Base-by-base conservation (phyloP, 2,113 vertebrate species). In the Oryzias celebensis region DNA sequence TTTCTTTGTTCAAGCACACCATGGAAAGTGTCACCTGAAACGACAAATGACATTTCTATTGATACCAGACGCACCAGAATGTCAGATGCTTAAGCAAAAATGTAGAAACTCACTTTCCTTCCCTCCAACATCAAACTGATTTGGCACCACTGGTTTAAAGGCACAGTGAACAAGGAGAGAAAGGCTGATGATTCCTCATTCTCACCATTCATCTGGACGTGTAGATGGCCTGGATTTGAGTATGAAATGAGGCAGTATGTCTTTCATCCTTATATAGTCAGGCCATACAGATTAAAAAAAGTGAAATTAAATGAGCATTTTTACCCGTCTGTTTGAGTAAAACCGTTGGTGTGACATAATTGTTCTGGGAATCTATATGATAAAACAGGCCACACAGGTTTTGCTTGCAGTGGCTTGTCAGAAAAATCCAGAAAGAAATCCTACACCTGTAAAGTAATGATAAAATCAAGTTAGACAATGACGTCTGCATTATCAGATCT, bases 391-490 rank as follows among this genome's bases (percentile, higher is more conserved):
- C 86, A 75, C 93, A 93, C 53, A 87, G 3, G 0, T 0, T 45
- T 0, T 73, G 12, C 51, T 62, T 68, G 48, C 92, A 94, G 14
- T 64, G 46, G 28, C 66, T 64, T 22, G 62, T 81, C 61, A 92
- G 63, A 56, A 87, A 90, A n/a, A 94, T n/a, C 93, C 93, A 94
- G 4, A 88, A 23, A 49, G 88, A 82, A 68, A 94, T 84, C 1
- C 42, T 62, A 66, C 89, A 92, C 86, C 93, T 94, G 66, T 3
- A 0, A 51, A 75, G 14, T n/a, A 55, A 5, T 10, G 15, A 46
- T 1, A 47, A 15, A 2, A 18, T 3, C 13, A 3, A 20, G 20
- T 18, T 20, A 48, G 10, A 48, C 20, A 12, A 46, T 46, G 45
- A 17, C 12, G 13, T 14, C 4, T 28, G 12, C 0, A 42, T 22